Evolutionary conservation across 2,113 vertebrate genomes (phyloP).

Genomic region (Deroptyus accipitrinus): DNA sequence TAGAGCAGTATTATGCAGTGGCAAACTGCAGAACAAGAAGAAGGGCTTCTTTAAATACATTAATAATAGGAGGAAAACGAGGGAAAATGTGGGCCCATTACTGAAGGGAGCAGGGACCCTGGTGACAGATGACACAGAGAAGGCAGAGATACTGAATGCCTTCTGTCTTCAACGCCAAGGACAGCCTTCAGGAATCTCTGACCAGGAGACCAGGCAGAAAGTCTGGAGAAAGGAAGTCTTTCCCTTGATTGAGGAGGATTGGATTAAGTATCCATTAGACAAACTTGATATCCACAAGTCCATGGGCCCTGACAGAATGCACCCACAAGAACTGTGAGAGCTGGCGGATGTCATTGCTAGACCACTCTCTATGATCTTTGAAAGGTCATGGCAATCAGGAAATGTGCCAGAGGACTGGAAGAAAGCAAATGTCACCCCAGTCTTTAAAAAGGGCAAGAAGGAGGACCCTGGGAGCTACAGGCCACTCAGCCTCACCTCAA

Average conservation of each 20-base stretch:
- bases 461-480: background rate
- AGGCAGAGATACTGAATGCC: background rate
- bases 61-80: background rate
- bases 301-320: background rate
- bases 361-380: background rate
- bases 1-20: background rate
- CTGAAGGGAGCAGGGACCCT: background rate
- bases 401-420: background rate
- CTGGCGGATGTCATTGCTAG: background rate
- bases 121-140: background rate
- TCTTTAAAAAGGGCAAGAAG: background rate
- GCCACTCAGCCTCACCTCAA: background rate
- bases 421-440: background rate
- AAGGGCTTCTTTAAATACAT: background rate
- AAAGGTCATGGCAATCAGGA: background rate
- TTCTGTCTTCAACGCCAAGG: background rate
- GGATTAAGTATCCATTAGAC: background rate
- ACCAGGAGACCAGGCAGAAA: background rate
- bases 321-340: background rate
- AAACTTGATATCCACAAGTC: background rate
- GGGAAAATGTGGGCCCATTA: background rate
- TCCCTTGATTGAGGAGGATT: background rate
- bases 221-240: background rate
- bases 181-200: background rate
- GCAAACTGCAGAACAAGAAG: background rate